Evolutionary conservation across 2,113 vertebrate species (phyloP).

Genomic region (Acrocephalus kingi): DNA sequence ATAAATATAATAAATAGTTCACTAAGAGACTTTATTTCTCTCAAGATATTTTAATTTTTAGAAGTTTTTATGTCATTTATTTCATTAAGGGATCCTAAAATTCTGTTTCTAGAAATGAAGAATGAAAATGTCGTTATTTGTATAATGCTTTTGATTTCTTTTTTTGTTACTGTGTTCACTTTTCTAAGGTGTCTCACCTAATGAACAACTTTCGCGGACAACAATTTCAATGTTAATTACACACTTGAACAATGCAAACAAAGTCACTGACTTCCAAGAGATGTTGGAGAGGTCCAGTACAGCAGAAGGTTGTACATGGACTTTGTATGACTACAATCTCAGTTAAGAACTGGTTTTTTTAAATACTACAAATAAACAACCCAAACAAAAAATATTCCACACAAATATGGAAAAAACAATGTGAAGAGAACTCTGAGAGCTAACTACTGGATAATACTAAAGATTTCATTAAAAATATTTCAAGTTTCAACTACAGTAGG

Average conservation of each 20-base stretch:
- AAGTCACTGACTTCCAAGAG: background rate
- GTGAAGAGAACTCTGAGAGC: background rate
- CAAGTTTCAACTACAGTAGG: background rate
- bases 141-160: background rate
- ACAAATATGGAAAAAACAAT: background rate
- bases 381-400: background rate
- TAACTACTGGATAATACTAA: background rate
- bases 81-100: background rate
- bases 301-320: background rate
- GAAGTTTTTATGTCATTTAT: background rate
- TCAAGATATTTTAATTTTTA: background rate
- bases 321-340: background rate
- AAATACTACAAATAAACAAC: background rate
- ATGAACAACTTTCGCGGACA: background rate
- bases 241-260: background rate
- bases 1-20: background rate
- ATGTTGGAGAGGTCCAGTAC: background rate
- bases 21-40: background rate
- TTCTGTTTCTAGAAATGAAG: background rate
- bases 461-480: background rate
- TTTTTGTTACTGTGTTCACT: background rate
- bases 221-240: background rate
- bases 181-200: background rate
- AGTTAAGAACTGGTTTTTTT: background rate
- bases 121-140: background rate